Conservation (phyloP, 2,797 vertebrate genomes). For the Pempheris klunzingeri region DNA sequence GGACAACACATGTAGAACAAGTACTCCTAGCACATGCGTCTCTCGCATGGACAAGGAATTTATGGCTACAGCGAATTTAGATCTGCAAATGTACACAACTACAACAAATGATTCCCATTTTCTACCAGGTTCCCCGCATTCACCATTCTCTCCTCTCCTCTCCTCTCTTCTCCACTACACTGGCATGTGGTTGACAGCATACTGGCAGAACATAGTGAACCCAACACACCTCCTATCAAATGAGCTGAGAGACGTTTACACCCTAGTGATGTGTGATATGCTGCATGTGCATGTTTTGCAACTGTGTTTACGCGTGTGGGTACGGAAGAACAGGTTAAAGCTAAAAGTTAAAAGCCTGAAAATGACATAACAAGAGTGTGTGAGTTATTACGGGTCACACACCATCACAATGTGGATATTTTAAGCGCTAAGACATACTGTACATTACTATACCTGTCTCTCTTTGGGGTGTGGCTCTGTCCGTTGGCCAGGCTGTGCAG, state of each 20-base stretch:
- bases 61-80: not conserved
- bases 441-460: slow-evolving; percentile 91
- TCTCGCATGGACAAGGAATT: slow-evolving; percentile 10
- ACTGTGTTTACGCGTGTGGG: slow-evolving; percentile 19
- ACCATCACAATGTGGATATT: not conserved
- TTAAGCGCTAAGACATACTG: not conserved
- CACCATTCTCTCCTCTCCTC: slow-evolving; percentile 8
- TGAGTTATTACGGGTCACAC: slow-evolving; percentile 39
- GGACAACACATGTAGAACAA: slow-evolving; percentile 34
- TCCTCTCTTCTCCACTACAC: slow-evolving; percentile 43
- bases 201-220: slow-evolving; percentile 50
- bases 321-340: slow-evolving; percentile 27
- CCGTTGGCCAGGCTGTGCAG: slow-evolving; percentile 96
- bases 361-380: slow-evolving; percentile 28
- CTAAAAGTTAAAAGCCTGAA: slow-evolving; percentile 38
- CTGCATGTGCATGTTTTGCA: slow-evolving; percentile 36
- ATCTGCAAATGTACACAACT: not conserved
- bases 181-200: slow-evolving; percentile 63
- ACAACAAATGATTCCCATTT: not conserved
- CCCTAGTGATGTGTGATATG: slow-evolving; percentile 57
- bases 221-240: slow-evolving; percentile 69
- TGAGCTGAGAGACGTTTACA: slow-evolving; percentile 65
- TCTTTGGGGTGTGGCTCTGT: slow-evolving; percentile 97
- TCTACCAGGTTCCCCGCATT: slow-evolving; percentile 7
- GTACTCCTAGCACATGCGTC: slow-evolving; percentile 22